Conservation (phyloP, 2,113 vertebrate species). For the Sminthopsis crassicaudata region DNA sequence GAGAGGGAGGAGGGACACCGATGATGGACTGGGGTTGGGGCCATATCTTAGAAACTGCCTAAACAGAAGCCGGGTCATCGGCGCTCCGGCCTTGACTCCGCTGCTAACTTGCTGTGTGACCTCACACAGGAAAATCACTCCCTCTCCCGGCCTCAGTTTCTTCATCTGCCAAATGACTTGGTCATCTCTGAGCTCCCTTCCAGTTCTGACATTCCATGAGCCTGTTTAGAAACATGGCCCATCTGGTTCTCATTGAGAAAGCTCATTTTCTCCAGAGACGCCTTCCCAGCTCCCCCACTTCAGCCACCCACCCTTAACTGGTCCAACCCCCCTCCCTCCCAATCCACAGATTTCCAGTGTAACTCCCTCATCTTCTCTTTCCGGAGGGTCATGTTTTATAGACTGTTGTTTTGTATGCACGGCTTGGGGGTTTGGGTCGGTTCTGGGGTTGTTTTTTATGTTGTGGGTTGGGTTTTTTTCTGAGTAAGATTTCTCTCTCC, state of each 20-base stretch:
- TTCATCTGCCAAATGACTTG: not conserved
- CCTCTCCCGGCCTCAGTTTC: not conserved
- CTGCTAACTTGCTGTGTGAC: not conserved
- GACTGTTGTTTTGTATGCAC: conserved; percentile 78
- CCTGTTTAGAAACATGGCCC: conserved; percentile 76
- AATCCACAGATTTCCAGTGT: conserved; percentile 76
- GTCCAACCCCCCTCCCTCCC: conserved; percentile 44
- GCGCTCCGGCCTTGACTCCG: not conserved
- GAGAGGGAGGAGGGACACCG: not conserved
- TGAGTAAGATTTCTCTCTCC: not conserved
- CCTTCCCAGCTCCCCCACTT: conserved; percentile 20
- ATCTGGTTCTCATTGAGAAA: conserved; percentile 81
- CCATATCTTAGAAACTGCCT: not conserved
- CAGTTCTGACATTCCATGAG: conserved; percentile 66
- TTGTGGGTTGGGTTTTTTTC: not conserved
- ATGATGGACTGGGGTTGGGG: not conserved
- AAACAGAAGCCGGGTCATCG: not conserved
- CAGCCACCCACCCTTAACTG: not conserved
- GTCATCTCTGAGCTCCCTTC: conserved; percentile 46
- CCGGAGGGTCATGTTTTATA: conserved; percentile 78
- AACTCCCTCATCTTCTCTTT: conserved; percentile 74
- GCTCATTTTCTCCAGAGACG: conserved; percentile 77
- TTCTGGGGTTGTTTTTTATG: conserved; percentile 74
- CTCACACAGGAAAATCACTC: not conserved
- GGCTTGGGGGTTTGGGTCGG: conserved; percentile 64